phyloP scores from a whole-genome alignment of 37 sponge, comb jelly and placozoan species.

The Chondrosia reniformis region DNA sequence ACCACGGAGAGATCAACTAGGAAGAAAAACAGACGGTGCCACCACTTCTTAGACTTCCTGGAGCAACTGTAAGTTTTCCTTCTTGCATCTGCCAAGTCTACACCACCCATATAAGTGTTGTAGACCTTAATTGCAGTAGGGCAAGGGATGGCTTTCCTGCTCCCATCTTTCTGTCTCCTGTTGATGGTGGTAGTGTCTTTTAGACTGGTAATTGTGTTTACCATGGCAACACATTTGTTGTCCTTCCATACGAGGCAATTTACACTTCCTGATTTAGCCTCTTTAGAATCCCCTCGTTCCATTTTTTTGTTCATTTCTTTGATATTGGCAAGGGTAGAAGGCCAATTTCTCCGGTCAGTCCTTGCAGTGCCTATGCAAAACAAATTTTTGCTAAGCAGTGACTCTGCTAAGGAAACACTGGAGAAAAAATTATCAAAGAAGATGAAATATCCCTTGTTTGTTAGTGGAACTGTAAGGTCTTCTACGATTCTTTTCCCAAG shows the following conservation, averaged over 20 bases:
- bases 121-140: constrained; percentile 13
- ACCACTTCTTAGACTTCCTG: constrained; percentile 32
- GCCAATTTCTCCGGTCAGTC: not conserved
- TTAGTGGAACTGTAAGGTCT: not conserved
- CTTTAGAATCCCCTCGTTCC: not conserved
- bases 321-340: not conserved
- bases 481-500: not conserved
- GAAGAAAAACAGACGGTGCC: constrained; percentile 32
- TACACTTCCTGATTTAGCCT: not conserved
- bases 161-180: constrained; percentile 29
- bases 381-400: not conserved
- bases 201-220: constrained; percentile 15
- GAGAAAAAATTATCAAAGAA: not conserved
- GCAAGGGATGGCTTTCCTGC: constrained; percentile 9
- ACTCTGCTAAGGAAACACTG: not conserved
- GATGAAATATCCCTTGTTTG: not conserved
- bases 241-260: constrained; percentile 29
- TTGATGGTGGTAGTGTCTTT: not conserved
- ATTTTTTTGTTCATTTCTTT: not conserved
- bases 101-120: constrained; percentile 17
- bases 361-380: not conserved
- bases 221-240: constrained; percentile 3
- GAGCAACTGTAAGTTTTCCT: constrained; percentile 10
- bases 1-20: constrained; percentile 21
- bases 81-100: not conserved